Evolutionary conservation across 2,113 vertebrate genomes (phyloP).

Genomic region (Tinamus guttatus): DNA sequence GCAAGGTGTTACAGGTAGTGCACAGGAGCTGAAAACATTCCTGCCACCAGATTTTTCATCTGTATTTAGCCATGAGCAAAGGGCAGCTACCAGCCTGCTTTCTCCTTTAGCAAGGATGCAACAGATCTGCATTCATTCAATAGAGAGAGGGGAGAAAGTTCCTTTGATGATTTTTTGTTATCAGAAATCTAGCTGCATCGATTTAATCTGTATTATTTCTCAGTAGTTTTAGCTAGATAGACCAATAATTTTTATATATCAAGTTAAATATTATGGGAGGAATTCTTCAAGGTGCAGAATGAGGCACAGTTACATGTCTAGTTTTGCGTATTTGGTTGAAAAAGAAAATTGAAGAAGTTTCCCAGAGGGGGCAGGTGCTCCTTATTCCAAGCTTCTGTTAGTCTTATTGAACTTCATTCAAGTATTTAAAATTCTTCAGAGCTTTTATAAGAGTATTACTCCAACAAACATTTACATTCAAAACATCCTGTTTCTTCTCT

Average conservation of each 20-base stretch:
- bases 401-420: background rate
- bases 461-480: background rate
- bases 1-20: background rate
- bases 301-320: background rate
- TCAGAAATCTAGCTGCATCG: background rate
- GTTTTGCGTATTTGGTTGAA: background rate
- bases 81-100: background rate
- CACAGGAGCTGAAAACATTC: background rate
- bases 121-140: background rate
- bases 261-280: background rate
- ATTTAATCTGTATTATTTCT: background rate
- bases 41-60: background rate
- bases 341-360: constrained; percentile 10
- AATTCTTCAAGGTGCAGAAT: background rate
- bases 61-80: background rate
- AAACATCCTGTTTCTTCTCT: background rate
- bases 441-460: background rate
- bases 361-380: background rate
- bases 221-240: background rate
- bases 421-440: background rate
- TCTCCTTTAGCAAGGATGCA: background rate
- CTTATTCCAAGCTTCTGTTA: background rate
- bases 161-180: background rate
- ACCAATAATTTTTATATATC: background rate
- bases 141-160: background rate